These are phyloP conservation scores for Lasioglossum vierecki DNA, from an alignment of 2,888 invertebrate genomes.

Conservation along the genomic window DNA sequence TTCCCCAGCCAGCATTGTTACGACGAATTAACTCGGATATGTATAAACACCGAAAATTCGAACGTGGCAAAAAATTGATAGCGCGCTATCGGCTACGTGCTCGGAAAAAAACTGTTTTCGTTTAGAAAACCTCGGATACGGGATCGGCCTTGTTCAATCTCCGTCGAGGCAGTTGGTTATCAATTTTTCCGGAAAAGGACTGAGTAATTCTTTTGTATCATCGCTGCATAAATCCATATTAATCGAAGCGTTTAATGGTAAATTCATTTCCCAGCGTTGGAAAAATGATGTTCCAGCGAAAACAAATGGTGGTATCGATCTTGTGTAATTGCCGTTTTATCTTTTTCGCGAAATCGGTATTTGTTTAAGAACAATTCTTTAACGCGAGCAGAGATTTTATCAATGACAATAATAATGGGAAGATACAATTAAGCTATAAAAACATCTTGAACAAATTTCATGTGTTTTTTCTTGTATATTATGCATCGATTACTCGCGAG, in stretches of 20 bases:
- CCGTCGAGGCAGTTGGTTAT: not conserved
- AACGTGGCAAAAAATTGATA: not conserved
- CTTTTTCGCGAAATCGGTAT: not conserved
- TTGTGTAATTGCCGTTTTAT: not conserved
- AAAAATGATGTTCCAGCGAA: not conserved
- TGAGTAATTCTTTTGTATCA: not conserved
- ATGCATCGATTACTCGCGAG: not conserved
- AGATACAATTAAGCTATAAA: not conserved
- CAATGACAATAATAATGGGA: not conserved
- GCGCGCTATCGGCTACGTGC: not conserved
- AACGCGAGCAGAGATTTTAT: not conserved
- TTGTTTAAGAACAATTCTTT: not conserved
- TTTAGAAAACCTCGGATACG: not conserved
- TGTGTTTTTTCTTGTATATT: not conserved
- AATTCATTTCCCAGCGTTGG: not conserved
- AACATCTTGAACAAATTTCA: not conserved
- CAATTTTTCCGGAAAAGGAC: not conserved
- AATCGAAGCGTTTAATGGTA: not conserved
- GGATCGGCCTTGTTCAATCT: not conserved
- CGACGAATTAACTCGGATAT: constrained; percentile 5
- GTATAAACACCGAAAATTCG: constrained; percentile 8
- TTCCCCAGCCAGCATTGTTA: not conserved
- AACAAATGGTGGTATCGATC: not conserved
- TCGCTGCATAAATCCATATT: not conserved
- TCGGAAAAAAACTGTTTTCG: not conserved